phyloP scores from a whole-genome alignment of 1,140 invertebrate species.

The Trypoxylus dichotomus region DNA sequence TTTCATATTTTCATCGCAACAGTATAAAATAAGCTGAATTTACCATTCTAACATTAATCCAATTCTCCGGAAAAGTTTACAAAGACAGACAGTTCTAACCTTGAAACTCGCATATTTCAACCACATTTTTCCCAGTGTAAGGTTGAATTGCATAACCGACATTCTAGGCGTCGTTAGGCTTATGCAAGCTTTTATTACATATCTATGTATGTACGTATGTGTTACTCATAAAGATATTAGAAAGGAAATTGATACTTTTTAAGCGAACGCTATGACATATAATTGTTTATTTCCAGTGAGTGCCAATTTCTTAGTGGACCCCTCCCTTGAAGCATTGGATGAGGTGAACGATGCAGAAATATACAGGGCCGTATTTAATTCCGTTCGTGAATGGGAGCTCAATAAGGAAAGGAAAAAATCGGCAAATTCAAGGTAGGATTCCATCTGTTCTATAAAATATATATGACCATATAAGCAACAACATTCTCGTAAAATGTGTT shows the following conservation, averaged over 20 bases:
- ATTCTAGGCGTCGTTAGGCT: background rate
- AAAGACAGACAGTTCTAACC: background rate
- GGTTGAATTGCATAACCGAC: background rate
- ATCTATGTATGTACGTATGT: background rate
- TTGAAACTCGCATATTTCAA: background rate
- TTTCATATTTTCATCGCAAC: too few relatives aligned
- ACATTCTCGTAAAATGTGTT: too few relatives aligned
- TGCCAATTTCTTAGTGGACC: constrained; percentile 32
- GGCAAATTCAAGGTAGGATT: constrained; percentile 16
- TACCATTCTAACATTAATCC: too few relatives aligned
- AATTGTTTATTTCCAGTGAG: constrained; percentile 11
- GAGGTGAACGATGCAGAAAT: constrained; percentile 63
- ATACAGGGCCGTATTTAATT: constrained; percentile 60
- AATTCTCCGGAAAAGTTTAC: background rate
- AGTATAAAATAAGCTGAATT: too few relatives aligned
- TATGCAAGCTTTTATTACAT: background rate
- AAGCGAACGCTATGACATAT: background rate
- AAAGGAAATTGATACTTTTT: background rate
- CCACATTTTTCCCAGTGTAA: background rate
- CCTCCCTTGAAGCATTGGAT: constrained; percentile 57
- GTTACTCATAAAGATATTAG: background rate
- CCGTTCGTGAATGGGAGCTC: constrained; percentile 61
- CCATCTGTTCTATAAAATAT: too few relatives aligned
- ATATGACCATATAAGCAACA: too few relatives aligned
- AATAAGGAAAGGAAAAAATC: constrained; percentile 48